Conservation (phyloP, 2,113 vertebrate species). For the Corydoras sp. region DNA sequence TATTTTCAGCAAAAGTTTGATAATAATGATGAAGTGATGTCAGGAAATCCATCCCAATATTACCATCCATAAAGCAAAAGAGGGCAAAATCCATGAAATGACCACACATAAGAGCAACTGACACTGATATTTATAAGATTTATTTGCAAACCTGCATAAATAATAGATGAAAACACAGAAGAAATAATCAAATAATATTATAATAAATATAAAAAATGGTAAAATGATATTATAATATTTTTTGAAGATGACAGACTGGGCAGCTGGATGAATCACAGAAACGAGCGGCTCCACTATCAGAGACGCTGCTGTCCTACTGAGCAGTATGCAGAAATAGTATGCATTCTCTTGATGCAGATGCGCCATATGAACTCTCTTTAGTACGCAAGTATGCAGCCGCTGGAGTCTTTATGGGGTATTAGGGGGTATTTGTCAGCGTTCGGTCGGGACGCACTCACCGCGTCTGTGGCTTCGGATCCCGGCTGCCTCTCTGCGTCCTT, state of each 20-base stretch:
- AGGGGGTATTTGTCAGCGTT: neutral
- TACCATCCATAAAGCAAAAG: no score
- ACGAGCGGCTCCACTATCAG: neutral
- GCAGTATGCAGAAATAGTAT: neutral
- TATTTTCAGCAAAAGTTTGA: no score
- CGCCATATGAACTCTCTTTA: neutral
- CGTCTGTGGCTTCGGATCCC: neutral
- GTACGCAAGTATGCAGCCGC: conserved; percentile 1
- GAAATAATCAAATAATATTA: no score
- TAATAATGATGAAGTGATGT: no score
- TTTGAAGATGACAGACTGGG: neutral
- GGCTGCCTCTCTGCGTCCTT: conserved; percentile 6
- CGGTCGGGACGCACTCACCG: neutral
- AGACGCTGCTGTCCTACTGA: neutral
- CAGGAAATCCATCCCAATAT: no score
- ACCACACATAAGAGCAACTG: no score
- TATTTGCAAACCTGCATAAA: no score
- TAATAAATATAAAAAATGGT: no score
- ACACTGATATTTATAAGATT: no score
- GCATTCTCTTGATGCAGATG: neutral
- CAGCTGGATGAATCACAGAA: neutral
- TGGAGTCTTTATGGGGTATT: neutral
- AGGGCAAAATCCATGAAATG: no score
- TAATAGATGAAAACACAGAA: no score
- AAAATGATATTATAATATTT: no score